Base-by-base conservation (phyloP, 2,888 invertebrate genomes). In the Pyrrhosoma nymphula region DNA sequence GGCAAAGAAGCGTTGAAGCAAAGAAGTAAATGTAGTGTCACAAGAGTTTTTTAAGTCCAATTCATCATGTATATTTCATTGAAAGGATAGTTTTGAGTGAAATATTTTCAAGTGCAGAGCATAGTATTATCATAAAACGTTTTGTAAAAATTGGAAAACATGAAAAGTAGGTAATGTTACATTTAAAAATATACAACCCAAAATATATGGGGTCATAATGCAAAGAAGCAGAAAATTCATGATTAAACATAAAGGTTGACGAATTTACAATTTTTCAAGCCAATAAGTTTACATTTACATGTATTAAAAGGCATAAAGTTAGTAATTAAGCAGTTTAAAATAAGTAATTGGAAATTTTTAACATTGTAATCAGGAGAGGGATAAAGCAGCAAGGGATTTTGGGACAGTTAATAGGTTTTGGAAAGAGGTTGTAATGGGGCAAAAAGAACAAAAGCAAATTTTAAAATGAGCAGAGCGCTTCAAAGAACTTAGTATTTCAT, bases 381-480 rank as follows among this genome's bases (percentile, higher is more conserved):
- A 82, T 2, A 35, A 14, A 82, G 35, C 30, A 30, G 82, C 16
- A 35, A 16, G 30, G 82, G 14, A 82, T 2, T 82, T 35, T 35
- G 82, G 82, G 82, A 82, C 12, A 82, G 82, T 82, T 30, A 35
- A 8, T 82, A 30, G 35, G 82, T 16, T 75, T 35, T 82, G 82
- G 82, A 82, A 35, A 16, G 69, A 82, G 82, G 82, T 82, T 16
- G 35, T 35, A 35, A 35, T 35, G 82, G n/a, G 82, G 82, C 26
- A 82, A 82, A 82, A 35, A 82, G 82, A 82, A 82, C 82, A 82
- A 82, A 82, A 82, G 82, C 82, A 82, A 82, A 82, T 82, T 82
- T 82, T 16, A 82, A 69, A 82, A 82, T 82, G 82, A 82, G 82
- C 82, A 82, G 16, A 26, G 18, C 14, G 30, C 16, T 82, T 35